Evolutionary conservation across 2,797 vertebrate species (phyloP), one percentile per base, ranked within the genome.

Genomic region (Sebastolobus altivelis): DNA sequence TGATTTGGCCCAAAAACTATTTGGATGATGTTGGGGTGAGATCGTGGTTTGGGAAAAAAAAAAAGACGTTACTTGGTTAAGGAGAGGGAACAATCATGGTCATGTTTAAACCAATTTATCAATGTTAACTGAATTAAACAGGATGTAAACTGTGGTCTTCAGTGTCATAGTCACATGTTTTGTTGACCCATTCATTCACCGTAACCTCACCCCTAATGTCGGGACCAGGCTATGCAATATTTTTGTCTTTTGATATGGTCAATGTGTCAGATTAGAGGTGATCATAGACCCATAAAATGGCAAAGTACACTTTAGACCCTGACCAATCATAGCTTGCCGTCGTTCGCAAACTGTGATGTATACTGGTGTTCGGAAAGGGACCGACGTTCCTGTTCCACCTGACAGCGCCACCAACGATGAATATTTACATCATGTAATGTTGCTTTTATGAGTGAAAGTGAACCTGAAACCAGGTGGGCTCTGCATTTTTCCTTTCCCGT

Each of bases 391-490:
- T 18, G 43, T 3, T 1, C 14, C 6, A 49, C 43, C 43, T 49
- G 43, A 18, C 43, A 13, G 12, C 4, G 12, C 8, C 38, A 40
- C 11, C 10, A 5, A 40, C 38, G n/a, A n/a, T 10, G 20, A n/a
- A 52, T 52, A 52, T n/a, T 46, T n/a, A 52, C 49, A 52, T 1
- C 7, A 46, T 8, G 5, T 56, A 56, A 56, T 56, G 22, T 56
- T 3, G 1, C 18, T 46, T 46, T 46, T 46, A 46, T 46, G 43
- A 46, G 43, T 16, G 43, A 46, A 1, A 46, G 16, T 46, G 43
- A 46, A 46, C 43, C 43, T 46, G 43, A 46, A 46, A 46, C 43
- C 16, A 46, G 49, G 49, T 68, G 66, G 31, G n/a, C 66, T 68
- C 7, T 55, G 20, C 9, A 25, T 25, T 22, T 55, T 55, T 55